phyloP scores from a whole-genome alignment of 2,797 vertebrate genomes.

The Carcharodon carcharias region DNA sequence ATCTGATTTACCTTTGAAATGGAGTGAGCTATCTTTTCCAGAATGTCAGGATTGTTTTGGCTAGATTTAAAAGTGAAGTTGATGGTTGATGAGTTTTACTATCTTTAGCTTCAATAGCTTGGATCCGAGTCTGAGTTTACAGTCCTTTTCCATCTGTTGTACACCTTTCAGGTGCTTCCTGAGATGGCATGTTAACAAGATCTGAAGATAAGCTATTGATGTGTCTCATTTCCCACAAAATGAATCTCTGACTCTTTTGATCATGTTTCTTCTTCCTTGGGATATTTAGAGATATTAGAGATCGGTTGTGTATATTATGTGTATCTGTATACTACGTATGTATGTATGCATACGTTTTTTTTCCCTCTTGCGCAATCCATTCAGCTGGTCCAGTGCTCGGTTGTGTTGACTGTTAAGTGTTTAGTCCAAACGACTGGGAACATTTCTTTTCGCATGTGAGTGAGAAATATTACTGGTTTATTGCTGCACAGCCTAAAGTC shows the following conservation, averaged over 20 bases:
- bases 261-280: not conserved
- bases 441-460: not conserved
- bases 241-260: not conserved
- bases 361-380: not conserved
- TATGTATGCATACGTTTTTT: not conserved
- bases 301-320: not conserved
- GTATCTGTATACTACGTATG: no score
- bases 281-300: not conserved
- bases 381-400: not conserved
- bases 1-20: constrained; percentile 29
- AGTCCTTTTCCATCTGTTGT: not conserved
- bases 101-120: constrained; percentile 12
- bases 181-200: not conserved
- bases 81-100: not conserved
- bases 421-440: not conserved
- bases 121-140: not conserved
- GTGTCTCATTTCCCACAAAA: not conserved
- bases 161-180: constrained; percentile 27
- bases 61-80: constrained; percentile 37
- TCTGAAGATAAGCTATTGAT: not conserved
- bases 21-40: not conserved
- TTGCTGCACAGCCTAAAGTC: not conserved
- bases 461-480: not conserved
- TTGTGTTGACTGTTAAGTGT: not conserved
- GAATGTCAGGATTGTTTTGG: constrained; percentile 35